Conservation (phyloP, 2,888 invertebrate genomes). For the Agrilus biguttatus region DNA sequence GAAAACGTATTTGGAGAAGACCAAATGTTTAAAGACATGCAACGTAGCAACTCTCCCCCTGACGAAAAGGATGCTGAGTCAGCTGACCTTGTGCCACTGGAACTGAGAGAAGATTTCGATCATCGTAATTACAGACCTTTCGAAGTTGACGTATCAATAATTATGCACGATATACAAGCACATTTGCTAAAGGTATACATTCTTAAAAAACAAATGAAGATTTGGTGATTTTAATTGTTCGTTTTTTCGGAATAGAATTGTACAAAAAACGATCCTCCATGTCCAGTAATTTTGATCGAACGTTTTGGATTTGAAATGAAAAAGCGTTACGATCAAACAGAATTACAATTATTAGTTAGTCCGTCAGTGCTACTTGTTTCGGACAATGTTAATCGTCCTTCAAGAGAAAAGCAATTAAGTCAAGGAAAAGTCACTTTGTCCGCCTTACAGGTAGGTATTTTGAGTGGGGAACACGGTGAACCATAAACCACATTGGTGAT, state of each 20-base stretch:
- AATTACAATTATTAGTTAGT: slow-evolving; percentile 76
- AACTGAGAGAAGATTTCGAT: slow-evolving; percentile 72
- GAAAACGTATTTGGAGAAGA: slow-evolving; percentile 97
- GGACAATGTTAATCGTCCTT: slow-evolving; percentile 56
- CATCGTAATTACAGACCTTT: slow-evolving; percentile 77
- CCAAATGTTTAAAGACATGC: slow-evolving; percentile 88
- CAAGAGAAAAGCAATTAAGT: slow-evolving; percentile 55
- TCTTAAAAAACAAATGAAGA: not conserved
- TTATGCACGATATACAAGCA: slow-evolving; percentile 89
- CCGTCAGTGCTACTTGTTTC: slow-evolving; percentile 74
- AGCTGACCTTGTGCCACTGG: slow-evolving; percentile 50
- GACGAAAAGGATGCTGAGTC: slow-evolving; percentile 51
- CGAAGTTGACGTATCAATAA: slow-evolving; percentile 82
- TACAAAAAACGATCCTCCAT: slow-evolving; percentile 77
- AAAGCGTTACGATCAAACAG: slow-evolving; percentile 82
- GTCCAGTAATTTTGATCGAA: slow-evolving; percentile 78
- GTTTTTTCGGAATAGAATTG: slow-evolving; percentile 46
- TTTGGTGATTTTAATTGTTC: not conserved
- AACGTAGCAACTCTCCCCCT: slow-evolving; percentile 36
- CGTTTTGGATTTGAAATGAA: slow-evolving; percentile 95
- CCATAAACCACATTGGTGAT: slow-evolving; percentile 7
- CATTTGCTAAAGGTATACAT: slow-evolving; percentile 63
- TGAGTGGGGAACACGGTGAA: not conserved
- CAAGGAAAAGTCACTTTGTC: slow-evolving; percentile 78
- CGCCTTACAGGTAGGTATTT: slow-evolving; percentile 52